Base-by-base conservation (phyloP, 2,797 vertebrate genomes). In the Hippocampus kuda region DNA sequence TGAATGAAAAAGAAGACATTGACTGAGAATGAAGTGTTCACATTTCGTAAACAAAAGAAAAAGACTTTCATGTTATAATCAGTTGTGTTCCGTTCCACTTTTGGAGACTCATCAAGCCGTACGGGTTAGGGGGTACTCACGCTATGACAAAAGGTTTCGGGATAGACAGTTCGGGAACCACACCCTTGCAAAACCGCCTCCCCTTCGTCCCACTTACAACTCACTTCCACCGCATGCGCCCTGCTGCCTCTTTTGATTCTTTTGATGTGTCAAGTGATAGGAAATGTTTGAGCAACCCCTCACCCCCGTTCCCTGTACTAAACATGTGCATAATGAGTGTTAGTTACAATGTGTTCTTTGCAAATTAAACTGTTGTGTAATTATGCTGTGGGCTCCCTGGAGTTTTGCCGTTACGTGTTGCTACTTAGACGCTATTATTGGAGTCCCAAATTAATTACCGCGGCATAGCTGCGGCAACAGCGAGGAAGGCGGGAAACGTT, bases 331-430 rank as follows among this genome's bases (percentile, higher is more conserved):
- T 49, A 72, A 81, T 46, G 74, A 73, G 62, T 66, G 53, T 82
- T 88, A 82, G 88, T 85, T 86, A 82, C 77, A 74, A 73, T 65
- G 72, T 72, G 83, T 83, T 75, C 79, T 83, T 79, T 53, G 69
- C 78, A 85, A 87, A 88, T 89, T 81, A 86, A 84, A 85, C 75
- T 69, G 71, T 79, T 84, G 80, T 81, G 73, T 84, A 83, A 88
- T 88, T 85, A 87, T 72, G 74, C 75, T 49, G 66, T 68, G 42
- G 71, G 48, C 42, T 76, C 79, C 81, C 82, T 0, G 57, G 78
- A 78, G 81, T 64, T 80, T 77, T 68, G 66, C 67, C 73, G 75
- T 85, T 82, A 80, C 77, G 81, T 81, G 84, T 82, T 75, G 81
- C 85, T 79, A 77, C 84, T 89, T 83, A 81, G 79, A 72, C 78